A percentile compares a stretch with the other conserved stretches of the same genome.
phyloP scores from a whole-genome alignment of 2,797 vertebrate species.

The Smutsia temminckii region DNA sequence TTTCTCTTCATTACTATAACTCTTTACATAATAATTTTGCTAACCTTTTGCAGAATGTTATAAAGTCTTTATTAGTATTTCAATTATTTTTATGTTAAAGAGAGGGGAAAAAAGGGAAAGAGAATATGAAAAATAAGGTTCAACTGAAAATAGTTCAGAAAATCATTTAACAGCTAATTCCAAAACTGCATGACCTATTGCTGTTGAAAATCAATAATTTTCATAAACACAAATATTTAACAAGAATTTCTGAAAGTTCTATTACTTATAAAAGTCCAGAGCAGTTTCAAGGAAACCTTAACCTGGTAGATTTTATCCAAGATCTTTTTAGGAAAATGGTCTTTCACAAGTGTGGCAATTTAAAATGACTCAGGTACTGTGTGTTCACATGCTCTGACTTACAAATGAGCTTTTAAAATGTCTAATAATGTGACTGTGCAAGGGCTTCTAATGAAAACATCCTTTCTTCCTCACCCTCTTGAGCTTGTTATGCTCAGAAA shows the following conservation, averaged over 20 bases:
- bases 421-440: neutral
- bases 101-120: neutral
- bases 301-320: neutral
- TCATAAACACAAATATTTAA: neutral
- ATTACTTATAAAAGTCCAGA: neutral
- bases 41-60: neutral
- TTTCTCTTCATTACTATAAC: slow-evolving; percentile 19
- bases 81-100: neutral
- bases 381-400: neutral
- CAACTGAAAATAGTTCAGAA: slow-evolving; percentile 30
- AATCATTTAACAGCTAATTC: neutral
- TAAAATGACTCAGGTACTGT: neutral
- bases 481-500: slow-evolving; percentile 40
- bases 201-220: neutral
- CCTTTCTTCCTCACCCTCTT: neutral
- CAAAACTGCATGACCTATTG: neutral
- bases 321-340: neutral
- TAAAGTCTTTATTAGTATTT: neutral
- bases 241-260: slow-evolving; percentile 28
- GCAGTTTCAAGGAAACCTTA: neutral
- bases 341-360: slow-evolving; percentile 36
- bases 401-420: slow-evolving; percentile 25
- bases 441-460: slow-evolving; percentile 59
- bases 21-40: neutral
- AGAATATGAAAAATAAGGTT: neutral